Conservation (phyloP, 2,797 vertebrate species). For the Premnoplex brunnescens region DNA sequence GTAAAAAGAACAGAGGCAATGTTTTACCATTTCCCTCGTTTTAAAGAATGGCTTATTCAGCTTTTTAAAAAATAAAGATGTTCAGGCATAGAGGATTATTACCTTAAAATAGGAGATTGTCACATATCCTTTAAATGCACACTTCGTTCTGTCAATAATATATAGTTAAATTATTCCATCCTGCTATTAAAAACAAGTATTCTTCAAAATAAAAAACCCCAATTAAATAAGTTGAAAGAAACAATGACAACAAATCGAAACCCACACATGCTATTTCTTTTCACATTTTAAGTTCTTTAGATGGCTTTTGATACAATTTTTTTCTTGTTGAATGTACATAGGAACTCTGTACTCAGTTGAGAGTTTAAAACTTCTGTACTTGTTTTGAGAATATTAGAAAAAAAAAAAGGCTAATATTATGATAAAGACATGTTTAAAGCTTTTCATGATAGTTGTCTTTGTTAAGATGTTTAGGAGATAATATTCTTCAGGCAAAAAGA, state of each 20-base stretch:
- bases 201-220: background rate
- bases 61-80: background rate
- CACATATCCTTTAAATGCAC: background rate
- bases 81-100: background rate
- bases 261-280: fast-evolving
- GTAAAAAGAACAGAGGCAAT: background rate
- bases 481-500: background rate
- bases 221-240: background rate
- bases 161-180: background rate
- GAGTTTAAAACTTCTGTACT: background rate
- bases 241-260: background rate
- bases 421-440: background rate
- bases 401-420: background rate
- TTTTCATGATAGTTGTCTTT: background rate
- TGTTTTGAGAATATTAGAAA: background rate
- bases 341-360: background rate
- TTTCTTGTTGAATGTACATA: background rate
- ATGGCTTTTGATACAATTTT: background rate
- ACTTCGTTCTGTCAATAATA: background rate
- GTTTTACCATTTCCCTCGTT: background rate
- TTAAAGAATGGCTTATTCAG: background rate
- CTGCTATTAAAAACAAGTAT: background rate
- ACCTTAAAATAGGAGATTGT: background rate
- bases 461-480: background rate
- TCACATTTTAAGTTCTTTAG: background rate